These are phyloP conservation scores for Thoracochromis brauschi DNA, from an alignment of 2,113 vertebrate genomes.

Conservation along the genomic window DNA sequence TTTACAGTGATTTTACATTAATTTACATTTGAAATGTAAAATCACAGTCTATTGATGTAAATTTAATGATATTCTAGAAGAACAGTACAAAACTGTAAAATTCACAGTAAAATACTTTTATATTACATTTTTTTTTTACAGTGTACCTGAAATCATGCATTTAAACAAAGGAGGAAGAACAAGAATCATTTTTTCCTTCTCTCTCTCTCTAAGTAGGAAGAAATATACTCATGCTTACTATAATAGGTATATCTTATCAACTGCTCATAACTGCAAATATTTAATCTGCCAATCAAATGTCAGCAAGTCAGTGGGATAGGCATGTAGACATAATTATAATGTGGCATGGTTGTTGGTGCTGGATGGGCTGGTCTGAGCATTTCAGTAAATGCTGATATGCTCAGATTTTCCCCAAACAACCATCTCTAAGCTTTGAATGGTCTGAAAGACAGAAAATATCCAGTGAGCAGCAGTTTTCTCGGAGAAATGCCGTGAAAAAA, in stretches of 20 bases:
- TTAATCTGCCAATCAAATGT: not conserved
- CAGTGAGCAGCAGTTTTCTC: not conserved
- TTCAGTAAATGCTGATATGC: not conserved
- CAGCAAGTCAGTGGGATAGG: not conserved
- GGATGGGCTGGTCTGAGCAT: not conserved
- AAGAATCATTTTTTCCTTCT: not conserved
- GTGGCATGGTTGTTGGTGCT: not conserved
- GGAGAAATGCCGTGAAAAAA: not conserved
- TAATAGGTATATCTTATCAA: not conserved
- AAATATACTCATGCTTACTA: not conserved
- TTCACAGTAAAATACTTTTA: no score
- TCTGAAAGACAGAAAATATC: not conserved
- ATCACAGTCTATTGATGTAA: no score
- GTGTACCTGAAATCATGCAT: not conserved
- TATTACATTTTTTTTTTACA: no score
- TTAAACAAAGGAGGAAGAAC: not conserved
- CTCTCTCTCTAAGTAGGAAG: not conserved
- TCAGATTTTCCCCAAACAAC: not conserved
- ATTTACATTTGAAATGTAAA: no score
- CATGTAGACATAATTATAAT: not conserved
- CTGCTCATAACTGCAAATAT: not conserved
- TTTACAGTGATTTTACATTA: no score
- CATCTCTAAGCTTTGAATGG: not conserved
- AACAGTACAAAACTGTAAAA: no score
- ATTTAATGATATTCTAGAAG: no score